Evolutionary conservation across 2,113 vertebrate genomes (phyloP).

Genomic region (Eretmochelys imbricata): DNA sequence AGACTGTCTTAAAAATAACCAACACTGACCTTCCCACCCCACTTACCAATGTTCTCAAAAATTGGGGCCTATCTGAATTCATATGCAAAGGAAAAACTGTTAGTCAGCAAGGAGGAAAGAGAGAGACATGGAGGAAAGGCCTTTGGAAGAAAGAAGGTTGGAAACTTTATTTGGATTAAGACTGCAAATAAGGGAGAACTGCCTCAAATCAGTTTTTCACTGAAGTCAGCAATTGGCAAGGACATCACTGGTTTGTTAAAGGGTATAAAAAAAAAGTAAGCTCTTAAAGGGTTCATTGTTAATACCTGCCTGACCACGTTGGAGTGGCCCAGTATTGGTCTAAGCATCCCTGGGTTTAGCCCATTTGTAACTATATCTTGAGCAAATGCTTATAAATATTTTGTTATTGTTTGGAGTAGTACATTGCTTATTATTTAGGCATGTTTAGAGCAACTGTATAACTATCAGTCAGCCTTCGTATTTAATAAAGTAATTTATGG

Average conservation of each 20-base stretch:
- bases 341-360: neutral
- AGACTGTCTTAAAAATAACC: neutral
- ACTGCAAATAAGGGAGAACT: neutral
- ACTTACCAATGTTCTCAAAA: neutral
- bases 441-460: neutral
- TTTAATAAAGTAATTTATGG: neutral
- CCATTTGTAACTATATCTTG: neutral
- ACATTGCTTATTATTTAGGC: neutral
- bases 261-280: neutral
- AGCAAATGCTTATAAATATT: neutral
- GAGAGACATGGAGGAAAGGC: neutral
- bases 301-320: neutral
- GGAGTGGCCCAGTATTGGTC: no score
- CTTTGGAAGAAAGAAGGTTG: neutral
- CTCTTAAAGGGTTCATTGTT: neutral
- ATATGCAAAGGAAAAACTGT: neutral
- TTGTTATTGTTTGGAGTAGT: neutral
- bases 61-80: neutral
- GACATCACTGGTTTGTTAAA: neutral
- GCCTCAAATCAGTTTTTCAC: neutral
- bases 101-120: neutral
- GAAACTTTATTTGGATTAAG: neutral
- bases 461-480: neutral
- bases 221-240: neutral
- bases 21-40: neutral